Percentiles rank a stretch among this genome's conserved stretches.
Evolutionary conservation across 30 jellyfish, hydroid and myxozoan species (phyloP).

Genomic region (Cassiopea xamachana): DNA sequence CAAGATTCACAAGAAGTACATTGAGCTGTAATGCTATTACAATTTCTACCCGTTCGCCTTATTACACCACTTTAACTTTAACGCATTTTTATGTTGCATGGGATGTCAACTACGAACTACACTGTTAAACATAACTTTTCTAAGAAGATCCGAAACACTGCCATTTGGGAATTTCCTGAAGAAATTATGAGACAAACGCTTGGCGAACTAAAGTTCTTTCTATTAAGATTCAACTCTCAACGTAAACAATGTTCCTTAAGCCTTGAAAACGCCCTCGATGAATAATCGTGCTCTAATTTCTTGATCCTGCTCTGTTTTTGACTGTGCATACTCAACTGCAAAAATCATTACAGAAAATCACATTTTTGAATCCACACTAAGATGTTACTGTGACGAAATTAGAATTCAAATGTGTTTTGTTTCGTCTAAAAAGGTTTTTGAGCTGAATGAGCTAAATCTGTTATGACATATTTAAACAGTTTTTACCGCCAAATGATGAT

Average conservation of each 20-base stretch:
- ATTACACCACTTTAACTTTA: neutral
- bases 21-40: neutral
- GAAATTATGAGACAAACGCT: neutral
- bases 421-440: neutral
- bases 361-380: slow-evolving; percentile 21
- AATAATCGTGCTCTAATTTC: slow-evolving; percentile 6
- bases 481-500: neutral
- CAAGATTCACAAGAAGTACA: too few species aligned
- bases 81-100: neutral
- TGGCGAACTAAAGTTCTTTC: slow-evolving; percentile 2
- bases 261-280: slow-evolving; percentile 37
- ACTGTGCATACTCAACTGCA: slow-evolving; percentile 30
- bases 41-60: neutral
- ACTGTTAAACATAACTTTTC: neutral
- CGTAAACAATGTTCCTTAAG: slow-evolving; percentile 15
- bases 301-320: slow-evolving; percentile 27
- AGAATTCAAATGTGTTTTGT: slow-evolving; percentile 4
- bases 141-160: neutral
- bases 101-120: slow-evolving; percentile 5
- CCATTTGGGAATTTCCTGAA: neutral
- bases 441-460: slow-evolving; percentile 1
- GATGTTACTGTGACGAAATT: slow-evolving; percentile 35
- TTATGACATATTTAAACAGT: neutral
- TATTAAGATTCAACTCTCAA: slow-evolving; percentile 23
- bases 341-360: slow-evolving; percentile 34